Evolutionary conservation across 2,888 invertebrate species (phyloP).

Genomic region (Euplexia lucipara): DNA sequence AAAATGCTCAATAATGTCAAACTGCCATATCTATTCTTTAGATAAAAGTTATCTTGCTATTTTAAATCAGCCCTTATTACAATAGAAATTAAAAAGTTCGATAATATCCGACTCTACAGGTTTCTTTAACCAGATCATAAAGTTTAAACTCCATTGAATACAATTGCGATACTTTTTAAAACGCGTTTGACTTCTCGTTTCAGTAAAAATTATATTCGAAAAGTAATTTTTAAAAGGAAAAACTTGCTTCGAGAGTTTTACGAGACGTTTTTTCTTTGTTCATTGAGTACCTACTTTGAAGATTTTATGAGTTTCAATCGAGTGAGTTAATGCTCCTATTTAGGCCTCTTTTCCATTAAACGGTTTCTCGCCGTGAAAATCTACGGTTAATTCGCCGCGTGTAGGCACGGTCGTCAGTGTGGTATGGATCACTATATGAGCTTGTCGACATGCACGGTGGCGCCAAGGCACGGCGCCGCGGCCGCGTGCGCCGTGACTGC

Average conservation of each 20-base stretch:
- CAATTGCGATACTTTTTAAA: constrained; percentile 68
- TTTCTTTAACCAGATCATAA: constrained; percentile 50
- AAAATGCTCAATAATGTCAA: too few species aligned
- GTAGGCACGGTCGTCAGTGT: too few species aligned
- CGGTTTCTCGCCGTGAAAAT: too few species aligned
- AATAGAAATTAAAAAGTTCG: background rate
- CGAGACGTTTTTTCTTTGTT: constrained; percentile 37
- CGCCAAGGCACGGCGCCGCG: too few species aligned
- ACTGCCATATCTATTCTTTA: too few species aligned
- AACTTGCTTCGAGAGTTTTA: constrained; percentile 36
- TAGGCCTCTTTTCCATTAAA: too few species aligned
- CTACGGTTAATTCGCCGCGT: too few species aligned
- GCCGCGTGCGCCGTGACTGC: too few species aligned
- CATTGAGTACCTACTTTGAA: constrained; percentile 46
- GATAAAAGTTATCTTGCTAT: too few species aligned
- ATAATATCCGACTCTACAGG: constrained; percentile 12
- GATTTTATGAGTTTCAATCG: constrained; percentile 38
- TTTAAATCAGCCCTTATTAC: too few species aligned
- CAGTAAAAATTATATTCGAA: constrained; percentile 61
- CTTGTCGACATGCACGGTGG: too few species aligned
- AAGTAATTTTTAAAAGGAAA: constrained; percentile 53
- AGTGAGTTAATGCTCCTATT: constrained; percentile 26
- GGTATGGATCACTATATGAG: too few species aligned
- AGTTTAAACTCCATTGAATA: constrained; percentile 67
- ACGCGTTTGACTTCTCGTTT: constrained; percentile 66